A percentile compares a stretch with the other conserved stretches of the same genome.
Evolutionary conservation across 2,113 vertebrate genomes (phyloP).

Genomic region (Stegostoma tigrinum): DNA sequence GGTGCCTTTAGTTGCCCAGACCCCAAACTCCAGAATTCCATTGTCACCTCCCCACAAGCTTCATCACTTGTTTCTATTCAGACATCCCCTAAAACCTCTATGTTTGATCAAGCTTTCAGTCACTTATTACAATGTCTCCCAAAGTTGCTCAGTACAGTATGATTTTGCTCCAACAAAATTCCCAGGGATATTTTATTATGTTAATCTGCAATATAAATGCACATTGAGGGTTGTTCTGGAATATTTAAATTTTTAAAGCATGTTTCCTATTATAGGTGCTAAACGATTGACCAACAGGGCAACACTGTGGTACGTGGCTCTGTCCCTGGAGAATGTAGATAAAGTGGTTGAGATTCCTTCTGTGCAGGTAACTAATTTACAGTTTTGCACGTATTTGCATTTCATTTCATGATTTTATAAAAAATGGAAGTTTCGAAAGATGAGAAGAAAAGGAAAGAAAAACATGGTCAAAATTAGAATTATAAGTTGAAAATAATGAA

Average conservation of each 20-base stretch:
- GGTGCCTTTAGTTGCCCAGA: not conserved
- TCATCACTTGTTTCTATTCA: not conserved
- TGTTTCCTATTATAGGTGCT: conserved; percentile 56
- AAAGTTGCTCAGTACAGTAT: not conserved
- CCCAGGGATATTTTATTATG: not conserved
- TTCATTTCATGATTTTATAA: not conserved
- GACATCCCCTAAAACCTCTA: not conserved
- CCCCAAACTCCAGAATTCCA: not conserved
- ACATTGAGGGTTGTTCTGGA: not conserved
- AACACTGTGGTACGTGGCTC: conserved; percentile 84
- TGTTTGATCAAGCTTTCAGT: not conserved
- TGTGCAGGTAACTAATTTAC: conserved; percentile 67
- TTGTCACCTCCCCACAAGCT: not conserved
- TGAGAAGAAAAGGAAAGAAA: not conserved
- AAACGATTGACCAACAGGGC: conserved; percentile 87
- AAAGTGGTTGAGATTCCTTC: conserved; percentile 83
- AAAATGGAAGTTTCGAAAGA: not conserved
- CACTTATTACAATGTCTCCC: not conserved
- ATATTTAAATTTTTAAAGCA: not conserved
- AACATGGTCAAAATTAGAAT: not conserved
- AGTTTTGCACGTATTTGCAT: not conserved
- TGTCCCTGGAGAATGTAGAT: conserved; percentile 78
- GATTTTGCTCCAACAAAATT: not conserved
- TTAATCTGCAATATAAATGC: not conserved
- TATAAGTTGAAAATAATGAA: not conserved